Percentiles rank a stretch among this genome's conserved stretches.
Conservation (phyloP, 2,888 invertebrate genomes). For the Nemoura dubitans region DNA sequence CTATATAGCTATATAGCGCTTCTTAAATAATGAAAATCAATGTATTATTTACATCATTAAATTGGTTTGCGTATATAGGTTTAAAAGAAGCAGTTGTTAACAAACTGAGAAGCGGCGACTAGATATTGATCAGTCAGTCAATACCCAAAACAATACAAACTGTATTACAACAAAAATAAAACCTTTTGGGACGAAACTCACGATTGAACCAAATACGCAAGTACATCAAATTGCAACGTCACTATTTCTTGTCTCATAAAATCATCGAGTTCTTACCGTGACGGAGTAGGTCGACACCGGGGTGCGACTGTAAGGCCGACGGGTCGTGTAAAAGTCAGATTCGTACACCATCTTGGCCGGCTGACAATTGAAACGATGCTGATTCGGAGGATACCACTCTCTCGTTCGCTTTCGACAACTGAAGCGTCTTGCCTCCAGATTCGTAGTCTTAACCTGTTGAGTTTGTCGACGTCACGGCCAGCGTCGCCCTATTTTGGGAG, state of each 20-base stretch:
- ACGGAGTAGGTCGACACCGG: slow-evolving; percentile 74
- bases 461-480: slow-evolving; percentile 9
- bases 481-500: slow-evolving; percentile 27
- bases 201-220: background rate
- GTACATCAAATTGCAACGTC: background rate
- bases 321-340: slow-evolving; percentile 90
- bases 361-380: background rate
- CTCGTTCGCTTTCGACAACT: slow-evolving; percentile 29
- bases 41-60: no score
- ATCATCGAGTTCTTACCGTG: slow-evolving; percentile 71
- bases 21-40: no score
- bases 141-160: no score
- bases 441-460: background rate
- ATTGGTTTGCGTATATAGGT: no score
- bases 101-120: no score
- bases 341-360: slow-evolving; percentile 84
- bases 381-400: background rate
- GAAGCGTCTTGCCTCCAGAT: background rate
- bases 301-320: slow-evolving; percentile 82
- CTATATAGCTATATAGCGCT: no score
- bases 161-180: no score
- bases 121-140: no score
- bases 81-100: no score
- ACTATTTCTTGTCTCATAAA: no score
- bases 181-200: background rate